phyloP scores from a whole-genome alignment of 2,888 invertebrate species.

The Neoaliturus tenellus region DNA sequence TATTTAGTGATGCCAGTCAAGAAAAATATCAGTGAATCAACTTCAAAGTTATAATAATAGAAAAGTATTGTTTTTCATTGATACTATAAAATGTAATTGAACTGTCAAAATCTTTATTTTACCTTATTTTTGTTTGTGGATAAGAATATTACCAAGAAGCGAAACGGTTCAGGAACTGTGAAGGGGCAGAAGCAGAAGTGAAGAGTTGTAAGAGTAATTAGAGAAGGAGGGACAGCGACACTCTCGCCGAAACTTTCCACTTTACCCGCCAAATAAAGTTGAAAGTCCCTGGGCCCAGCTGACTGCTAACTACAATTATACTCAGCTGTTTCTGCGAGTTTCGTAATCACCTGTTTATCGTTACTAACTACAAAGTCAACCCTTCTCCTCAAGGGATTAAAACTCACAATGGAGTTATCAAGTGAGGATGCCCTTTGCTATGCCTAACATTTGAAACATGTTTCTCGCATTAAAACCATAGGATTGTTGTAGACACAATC shows the following conservation, averaged over 20 bases:
- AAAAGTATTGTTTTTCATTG: no score
- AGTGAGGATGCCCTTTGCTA: no score
- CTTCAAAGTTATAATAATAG: no score
- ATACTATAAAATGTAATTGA: no score
- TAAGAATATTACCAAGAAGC: background rate
- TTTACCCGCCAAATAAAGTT: slow-evolving; percentile 34
- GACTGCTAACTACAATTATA: slow-evolving; percentile 25
- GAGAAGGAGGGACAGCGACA: slow-evolving; percentile 15
- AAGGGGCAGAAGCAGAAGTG: background rate
- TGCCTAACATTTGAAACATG: no score
- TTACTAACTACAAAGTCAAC: slow-evolving; percentile 12
- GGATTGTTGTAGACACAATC: no score
- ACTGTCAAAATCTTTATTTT: no score
- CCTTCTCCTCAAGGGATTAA: background rate
- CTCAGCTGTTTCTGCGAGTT: slow-evolving; percentile 16
- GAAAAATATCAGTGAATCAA: no score
- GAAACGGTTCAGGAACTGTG: background rate
- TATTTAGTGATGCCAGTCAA: no score
- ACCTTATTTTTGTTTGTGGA: no score
- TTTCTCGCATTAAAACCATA: no score
- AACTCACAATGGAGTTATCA: no score
- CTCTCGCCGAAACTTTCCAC: slow-evolving; percentile 37
- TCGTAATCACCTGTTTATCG: slow-evolving; percentile 1
- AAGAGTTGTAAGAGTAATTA: slow-evolving; percentile 39
- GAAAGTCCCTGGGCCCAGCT: slow-evolving; percentile 27